Percentiles rank a stretch among this genome's conserved stretches.
These are phyloP conservation scores for Rhipidura dahli DNA, from an alignment of 2,113 vertebrate species.

Conservation along the genomic window DNA sequence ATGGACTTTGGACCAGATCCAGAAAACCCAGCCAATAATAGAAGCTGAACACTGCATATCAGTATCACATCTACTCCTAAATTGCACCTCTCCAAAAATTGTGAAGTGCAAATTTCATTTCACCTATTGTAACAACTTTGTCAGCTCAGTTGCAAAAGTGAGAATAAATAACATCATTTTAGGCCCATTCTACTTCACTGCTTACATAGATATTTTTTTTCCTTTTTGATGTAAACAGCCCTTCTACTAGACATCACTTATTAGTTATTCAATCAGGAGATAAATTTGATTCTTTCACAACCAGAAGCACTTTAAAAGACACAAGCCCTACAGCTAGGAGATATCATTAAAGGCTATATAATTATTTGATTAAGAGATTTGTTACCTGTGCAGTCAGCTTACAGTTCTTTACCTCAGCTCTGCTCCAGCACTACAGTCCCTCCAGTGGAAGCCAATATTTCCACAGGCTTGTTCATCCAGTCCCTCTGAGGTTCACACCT, in stretches of 20 bases:
- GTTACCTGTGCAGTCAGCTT: background rate
- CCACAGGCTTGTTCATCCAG: background rate
- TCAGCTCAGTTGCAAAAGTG: background rate
- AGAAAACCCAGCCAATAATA: background rate
- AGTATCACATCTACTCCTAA: background rate
- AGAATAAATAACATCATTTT: background rate
- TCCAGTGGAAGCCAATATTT: constrained; percentile 5
- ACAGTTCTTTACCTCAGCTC: background rate
- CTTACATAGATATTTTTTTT: background rate
- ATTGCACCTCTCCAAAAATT: background rate
- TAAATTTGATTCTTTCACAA: background rate
- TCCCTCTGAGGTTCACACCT: constrained; percentile 27
- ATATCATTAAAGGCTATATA: background rate
- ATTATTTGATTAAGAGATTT: background rate
- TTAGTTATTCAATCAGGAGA: background rate
- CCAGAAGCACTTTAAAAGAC: background rate
- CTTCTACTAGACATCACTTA: background rate
- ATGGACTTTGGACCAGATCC: background rate
- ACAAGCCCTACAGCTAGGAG: background rate
- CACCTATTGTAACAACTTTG: background rate
- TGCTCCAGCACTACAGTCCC: background rate
- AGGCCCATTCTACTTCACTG: background rate
- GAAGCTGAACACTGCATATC: background rate
- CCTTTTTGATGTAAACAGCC: background rate
- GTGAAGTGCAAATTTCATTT: background rate